Evolutionary conservation across 1,140 invertebrate species (phyloP).

Genomic region (Drosophila novamexicana): DNA sequence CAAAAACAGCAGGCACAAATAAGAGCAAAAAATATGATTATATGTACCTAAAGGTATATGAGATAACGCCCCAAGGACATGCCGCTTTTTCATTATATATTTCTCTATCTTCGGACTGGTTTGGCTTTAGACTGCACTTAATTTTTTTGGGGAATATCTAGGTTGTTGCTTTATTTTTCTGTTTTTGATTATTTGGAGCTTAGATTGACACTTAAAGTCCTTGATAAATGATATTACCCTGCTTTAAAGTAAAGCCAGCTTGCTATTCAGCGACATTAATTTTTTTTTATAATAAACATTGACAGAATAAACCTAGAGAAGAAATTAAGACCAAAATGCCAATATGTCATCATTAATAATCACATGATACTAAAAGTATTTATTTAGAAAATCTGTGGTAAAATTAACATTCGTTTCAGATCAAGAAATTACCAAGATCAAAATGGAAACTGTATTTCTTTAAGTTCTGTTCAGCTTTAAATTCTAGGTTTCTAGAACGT

Average conservation of each 20-base stretch:
- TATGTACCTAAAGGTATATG: not conserved
- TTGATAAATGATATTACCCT: slow-evolving; percentile 29
- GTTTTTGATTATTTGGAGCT: not conserved
- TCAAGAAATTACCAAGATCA: no score
- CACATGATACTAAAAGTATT: no score
- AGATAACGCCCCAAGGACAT: not conserved
- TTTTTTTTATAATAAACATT: no score
- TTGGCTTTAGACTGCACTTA: not conserved
- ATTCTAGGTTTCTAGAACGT: not conserved
- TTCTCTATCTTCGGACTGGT: not conserved
- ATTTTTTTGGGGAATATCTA: not conserved
- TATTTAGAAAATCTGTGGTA: no score
- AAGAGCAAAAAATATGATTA: not conserved
- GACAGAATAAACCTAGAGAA: no score
- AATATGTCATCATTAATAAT: no score
- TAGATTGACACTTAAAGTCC: slow-evolving; percentile 3
- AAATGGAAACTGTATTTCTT: no score
- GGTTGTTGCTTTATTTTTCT: not conserved
- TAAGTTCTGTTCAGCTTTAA: not conserved
- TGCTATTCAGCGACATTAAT: not conserved
- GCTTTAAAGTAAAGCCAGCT: not conserved
- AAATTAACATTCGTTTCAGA: no score
- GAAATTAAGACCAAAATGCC: no score
- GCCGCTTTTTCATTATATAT: slow-evolving; percentile 1
- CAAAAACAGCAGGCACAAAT: not conserved